Evolutionary conservation across 2,888 invertebrate species (phyloP), one percentile per base, ranked within the genome.

Genomic region (Ornithoptera alexandrae): DNA sequence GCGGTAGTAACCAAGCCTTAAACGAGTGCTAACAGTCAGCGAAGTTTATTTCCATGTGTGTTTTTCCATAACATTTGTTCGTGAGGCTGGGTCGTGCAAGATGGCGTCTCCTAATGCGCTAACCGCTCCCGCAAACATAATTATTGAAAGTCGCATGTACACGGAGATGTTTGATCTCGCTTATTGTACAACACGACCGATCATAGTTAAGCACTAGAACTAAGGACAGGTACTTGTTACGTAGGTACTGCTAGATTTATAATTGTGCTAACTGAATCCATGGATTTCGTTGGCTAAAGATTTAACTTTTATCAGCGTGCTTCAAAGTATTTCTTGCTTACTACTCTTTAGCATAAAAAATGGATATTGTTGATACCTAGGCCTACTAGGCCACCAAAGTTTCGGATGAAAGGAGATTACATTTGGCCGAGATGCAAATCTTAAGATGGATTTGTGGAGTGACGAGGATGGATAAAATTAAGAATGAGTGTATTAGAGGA

Each of bases 131-230:
- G 87, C 86, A 92, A 90, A 92, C 88, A 90, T 89, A 88, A 92
- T 92, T 91, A 91, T 90, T 88, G 87, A 82, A 88, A 88, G 89
- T 91, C 90, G 81, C 91, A 90, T 90, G 84, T 88, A 81, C 82
- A 78, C 71, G 71, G 71, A 73, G 60, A 73, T 89, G 82, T 90
- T 90, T 89, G 88, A 84, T 83, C 77, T 88, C 77, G 82, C 86
- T 87, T 88, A 90, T 89, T 90, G 86, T 83, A 85, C 82, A 86
- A 85, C 85, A 67, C 70, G 71, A 71, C 42, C 42, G 72, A 76
- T 78, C 73, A 76, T 73, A 66, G 66, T 67, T 71, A 70, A 73
- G 70, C 72, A 72, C 72, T 71, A 71, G 73, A 74, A 72, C 72
- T 67, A 72, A 69, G 59, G 62, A 64, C 64, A 65, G 62, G 30